Base-by-base conservation (phyloP, 1,140 invertebrate genomes). In the Tyrophagus putrescentiae region DNA sequence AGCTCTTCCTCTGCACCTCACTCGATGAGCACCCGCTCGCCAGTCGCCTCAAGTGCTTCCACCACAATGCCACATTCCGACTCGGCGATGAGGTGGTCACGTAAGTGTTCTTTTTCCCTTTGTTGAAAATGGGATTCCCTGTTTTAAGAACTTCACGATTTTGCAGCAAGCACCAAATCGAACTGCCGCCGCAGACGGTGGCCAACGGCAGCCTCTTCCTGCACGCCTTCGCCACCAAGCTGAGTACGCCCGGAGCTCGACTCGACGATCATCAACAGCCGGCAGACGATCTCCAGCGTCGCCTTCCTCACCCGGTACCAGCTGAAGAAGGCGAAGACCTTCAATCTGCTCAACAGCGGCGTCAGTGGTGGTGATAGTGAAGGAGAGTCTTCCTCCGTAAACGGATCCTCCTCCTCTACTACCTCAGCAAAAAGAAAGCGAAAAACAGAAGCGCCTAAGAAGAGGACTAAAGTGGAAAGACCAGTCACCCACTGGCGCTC, bases 191-290 rank as follows among this genome's bases (percentile, higher is more conserved):
- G 1, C 80, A 78, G 69, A 85, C 84, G 0, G 73, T 81, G 9
- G 78, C 80, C 41, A 90, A 88, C 77, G 85, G 85, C 23, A 81
- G 82, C 6, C 67, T 87, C 27, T 85, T 76, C 67, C 72, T 87
- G 63, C 82, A 73, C 64, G 67, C 68, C 5, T 71, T 74, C 64
- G 21, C 72, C 18, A 64, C 77, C 72, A 58, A 75, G 76, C 62
- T 70, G 69, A 59, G 60, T 62, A 18, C 63, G 66, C 28, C 65
- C 68, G 39, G 58, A 63, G 56, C 63, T 64, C 65, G 52, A 64
- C 27, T n/a, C 66, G 62, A 25, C 3, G 29, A 68, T 66, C 54
- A 65, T 63, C 69, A 77, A 1, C 70, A 78, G 60, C 76, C 80
- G 62, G 16, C 71, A 73, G 4, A 68, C 73, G 28, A 72, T 76